Evolutionary conservation across 2,113 vertebrate genomes (phyloP).

Genomic region (Tachycineta bicolor): DNA sequence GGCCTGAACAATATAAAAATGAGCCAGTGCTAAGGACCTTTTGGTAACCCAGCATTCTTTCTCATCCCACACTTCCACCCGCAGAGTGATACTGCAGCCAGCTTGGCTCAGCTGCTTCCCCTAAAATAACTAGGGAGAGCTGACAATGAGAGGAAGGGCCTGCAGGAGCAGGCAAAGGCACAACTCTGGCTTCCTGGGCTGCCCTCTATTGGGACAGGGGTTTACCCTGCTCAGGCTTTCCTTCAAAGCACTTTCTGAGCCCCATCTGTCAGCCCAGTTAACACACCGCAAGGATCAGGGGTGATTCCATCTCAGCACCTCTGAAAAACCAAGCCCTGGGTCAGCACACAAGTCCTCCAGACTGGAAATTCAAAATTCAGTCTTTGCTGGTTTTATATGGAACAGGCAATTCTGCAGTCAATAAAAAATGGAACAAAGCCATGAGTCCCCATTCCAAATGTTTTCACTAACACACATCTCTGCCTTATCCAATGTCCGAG

Average conservation of each 20-base stretch:
- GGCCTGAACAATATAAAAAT: not conserved
- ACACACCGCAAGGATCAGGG: not conserved
- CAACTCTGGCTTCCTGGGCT: not conserved
- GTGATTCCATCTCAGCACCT: not conserved
- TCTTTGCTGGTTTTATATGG: not conserved
- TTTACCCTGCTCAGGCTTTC: not conserved
- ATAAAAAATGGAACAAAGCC: not conserved
- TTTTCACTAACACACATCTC: not conserved
- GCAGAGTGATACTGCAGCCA: not conserved
- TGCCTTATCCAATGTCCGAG: not conserved
- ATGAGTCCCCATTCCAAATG: not conserved
- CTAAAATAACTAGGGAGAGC: not conserved
- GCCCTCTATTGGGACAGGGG: no score
- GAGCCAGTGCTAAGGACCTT: not conserved
- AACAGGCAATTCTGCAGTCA: not conserved
- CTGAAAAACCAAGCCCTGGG: not conserved
- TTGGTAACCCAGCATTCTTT: not conserved
- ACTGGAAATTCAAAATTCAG: not conserved
- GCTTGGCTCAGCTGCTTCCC: not conserved
- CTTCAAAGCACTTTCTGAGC: not conserved
- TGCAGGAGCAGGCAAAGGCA: not conserved
- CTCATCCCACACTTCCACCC: not conserved
- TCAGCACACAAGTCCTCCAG: not conserved
- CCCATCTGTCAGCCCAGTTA: not conserved
- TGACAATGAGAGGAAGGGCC: not conserved